These are phyloP conservation scores for Harpagus bidentatus DNA, from an alignment of 2,113 vertebrate species.

Conservation along the genomic window DNA sequence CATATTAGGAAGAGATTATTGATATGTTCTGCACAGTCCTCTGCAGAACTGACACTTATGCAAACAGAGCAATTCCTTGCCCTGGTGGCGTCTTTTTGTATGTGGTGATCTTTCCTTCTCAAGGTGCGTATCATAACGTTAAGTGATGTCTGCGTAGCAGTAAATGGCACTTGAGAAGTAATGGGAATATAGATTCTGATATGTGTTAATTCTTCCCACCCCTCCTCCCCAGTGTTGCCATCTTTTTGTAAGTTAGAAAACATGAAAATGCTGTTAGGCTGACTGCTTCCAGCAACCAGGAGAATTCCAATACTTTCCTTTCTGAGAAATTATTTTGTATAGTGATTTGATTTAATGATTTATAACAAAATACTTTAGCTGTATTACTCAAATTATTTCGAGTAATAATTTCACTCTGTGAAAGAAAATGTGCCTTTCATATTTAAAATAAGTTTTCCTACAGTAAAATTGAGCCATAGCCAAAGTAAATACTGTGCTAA, in stretches of 20 bases:
- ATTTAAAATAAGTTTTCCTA: constrained; percentile 19
- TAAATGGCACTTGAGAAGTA: not conserved
- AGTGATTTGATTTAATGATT: constrained; percentile 13
- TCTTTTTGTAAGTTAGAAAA: not conserved
- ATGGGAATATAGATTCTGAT: not conserved
- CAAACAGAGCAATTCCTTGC: not conserved
- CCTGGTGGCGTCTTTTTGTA: not conserved
- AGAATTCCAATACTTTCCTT: not conserved
- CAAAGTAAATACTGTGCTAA: constrained; percentile 19
- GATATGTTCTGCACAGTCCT: not conserved
- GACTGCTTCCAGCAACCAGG: not conserved
- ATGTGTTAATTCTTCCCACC: not conserved
- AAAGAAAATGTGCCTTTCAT: constrained; percentile 36
- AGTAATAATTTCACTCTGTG: not conserved
- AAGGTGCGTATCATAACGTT: not conserved
- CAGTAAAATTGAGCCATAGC: not conserved
- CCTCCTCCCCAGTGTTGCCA: not conserved
- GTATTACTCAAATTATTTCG: constrained; percentile 28
- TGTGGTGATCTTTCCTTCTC: not conserved
- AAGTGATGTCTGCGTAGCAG: not conserved
- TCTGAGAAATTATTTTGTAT: not conserved
- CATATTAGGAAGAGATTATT: not conserved
- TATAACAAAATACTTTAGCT: not conserved
- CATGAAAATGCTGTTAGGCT: not conserved
- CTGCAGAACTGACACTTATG: not conserved